Percentiles rank a stretch among this genome's conserved stretches.
phyloP scores from a whole-genome alignment of 2,113 vertebrate species.

The Danionella cerebrum region DNA sequence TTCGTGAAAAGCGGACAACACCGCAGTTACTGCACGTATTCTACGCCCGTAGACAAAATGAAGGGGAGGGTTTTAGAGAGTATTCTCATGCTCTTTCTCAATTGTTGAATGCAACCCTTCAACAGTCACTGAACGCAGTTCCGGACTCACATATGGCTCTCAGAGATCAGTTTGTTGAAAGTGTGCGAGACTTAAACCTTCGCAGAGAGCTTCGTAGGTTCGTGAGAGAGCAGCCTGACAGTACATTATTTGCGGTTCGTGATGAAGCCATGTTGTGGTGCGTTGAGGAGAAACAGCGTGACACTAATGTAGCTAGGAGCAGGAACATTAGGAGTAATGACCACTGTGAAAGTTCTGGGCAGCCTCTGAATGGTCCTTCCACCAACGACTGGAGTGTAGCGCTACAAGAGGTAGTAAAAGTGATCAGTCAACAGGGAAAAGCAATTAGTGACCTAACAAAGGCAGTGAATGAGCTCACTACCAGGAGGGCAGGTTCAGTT shows the following conservation, averaged over 20 bases:
- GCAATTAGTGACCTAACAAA: background rate
- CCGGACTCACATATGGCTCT: background rate
- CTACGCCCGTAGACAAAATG: background rate
- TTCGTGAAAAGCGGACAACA: background rate
- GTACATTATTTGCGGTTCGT: background rate
- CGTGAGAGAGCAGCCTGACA: slow-evolving; percentile 2
- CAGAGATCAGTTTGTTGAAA: slow-evolving; percentile 16
- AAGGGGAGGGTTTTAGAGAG: background rate
- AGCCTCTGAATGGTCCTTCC: background rate
- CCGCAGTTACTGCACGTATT: slow-evolving; percentile 7
- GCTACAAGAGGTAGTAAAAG: slow-evolving; percentile 1
- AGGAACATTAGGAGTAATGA: background rate
- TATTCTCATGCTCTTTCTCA: background rate
- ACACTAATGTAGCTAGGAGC: background rate
- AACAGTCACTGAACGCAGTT: background rate
- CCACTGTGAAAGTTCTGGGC: background rate
- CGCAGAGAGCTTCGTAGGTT: background rate
- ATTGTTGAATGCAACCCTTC: background rate
- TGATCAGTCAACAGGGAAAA: background rate
- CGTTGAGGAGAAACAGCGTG: background rate
- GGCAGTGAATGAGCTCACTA: background rate
- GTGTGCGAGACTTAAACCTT: background rate
- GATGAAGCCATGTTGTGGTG: slow-evolving; percentile 16
- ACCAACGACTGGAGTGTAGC: background rate
- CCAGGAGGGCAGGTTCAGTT: background rate